Percentiles rank a stretch among this genome's conserved stretches.
These are phyloP conservation scores for Microtus ochrogaster DNA, from an alignment of 2,113 vertebrate genomes.

Conservation along the genomic window DNA sequence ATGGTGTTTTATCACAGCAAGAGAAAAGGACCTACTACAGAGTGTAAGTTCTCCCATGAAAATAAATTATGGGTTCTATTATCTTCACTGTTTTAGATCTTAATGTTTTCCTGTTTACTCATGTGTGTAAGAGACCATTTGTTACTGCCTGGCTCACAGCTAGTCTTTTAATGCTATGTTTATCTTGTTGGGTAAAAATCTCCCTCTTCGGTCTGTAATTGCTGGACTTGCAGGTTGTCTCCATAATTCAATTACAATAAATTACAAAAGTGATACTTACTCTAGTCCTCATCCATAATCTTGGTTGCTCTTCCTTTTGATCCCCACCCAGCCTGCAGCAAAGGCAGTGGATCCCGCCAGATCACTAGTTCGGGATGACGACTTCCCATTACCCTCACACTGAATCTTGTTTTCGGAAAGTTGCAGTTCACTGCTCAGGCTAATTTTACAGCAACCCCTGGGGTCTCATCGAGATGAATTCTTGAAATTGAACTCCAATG, in stretches of 20 bases:
- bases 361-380: background rate
- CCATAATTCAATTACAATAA: background rate
- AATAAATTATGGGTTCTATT: no score
- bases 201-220: background rate
- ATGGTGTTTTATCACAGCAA: background rate
- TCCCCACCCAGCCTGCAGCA: background rate
- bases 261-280: background rate
- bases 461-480: background rate
- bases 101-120: background rate
- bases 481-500: background rate
- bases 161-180: background rate
- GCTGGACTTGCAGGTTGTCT: background rate
- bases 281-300: background rate
- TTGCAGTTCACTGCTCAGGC: background rate
- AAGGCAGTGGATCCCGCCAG: background rate
- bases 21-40: background rate
- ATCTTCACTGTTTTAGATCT: background rate
- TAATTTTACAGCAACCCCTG: background rate
- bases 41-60: background rate
- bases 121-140: background rate
- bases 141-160: background rate
- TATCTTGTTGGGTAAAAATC: background rate
- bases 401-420: background rate
- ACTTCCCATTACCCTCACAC: background rate
- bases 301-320: background rate